Evolutionary conservation across 2,113 vertebrate genomes (phyloP), one percentile per base, ranked within the genome.

Genomic region (Dendrocopos noguchii): DNA sequence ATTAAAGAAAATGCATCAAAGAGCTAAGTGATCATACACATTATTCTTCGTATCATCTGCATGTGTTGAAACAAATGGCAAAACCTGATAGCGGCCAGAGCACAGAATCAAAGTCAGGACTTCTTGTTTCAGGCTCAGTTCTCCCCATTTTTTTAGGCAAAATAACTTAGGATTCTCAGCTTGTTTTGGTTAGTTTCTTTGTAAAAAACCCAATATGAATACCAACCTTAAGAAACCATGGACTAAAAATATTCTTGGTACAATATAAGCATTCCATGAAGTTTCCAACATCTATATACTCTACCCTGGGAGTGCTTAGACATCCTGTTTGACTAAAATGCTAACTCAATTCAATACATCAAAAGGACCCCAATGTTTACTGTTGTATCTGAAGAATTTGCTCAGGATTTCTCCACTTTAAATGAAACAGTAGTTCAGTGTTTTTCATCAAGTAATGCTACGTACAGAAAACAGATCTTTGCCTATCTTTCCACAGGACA

Each of bases 31-130:
- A 42, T 55, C 60, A 75, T 61, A 81, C 93, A 89, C 31, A 34
- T 72, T 68, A 88, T n/a, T 28, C 20, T 50, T 64, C 70, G 81
- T 60, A 66, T 42, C 75, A 94, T n/a, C 67, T 64, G 56, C 72
- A 66, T 28, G n/a, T 78, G 79, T 87, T 63, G 53, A 93, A 96
- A 93, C 31, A 91, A 91, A 87, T 66, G 44, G 67, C 65, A 87
- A 82, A 94, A 80, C 13, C 19, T 56, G 31, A 64, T 0, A 84
- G 61, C 9, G 42, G 76, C 19, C 42, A 47, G 53, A 83, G 57
- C 31, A 71, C 46, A 50, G 60, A 91, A 80, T 15, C 55, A 31
- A 81, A 66, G 60, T 77, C 55, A 67, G 74, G 47, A 87, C 71
- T 84, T 84, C 42, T 5, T 60, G 77, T 84, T 92, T 53, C 84